Evolutionary conservation across 2,888 invertebrate species (phyloP).

Genomic region (Magallana nippona): DNA sequence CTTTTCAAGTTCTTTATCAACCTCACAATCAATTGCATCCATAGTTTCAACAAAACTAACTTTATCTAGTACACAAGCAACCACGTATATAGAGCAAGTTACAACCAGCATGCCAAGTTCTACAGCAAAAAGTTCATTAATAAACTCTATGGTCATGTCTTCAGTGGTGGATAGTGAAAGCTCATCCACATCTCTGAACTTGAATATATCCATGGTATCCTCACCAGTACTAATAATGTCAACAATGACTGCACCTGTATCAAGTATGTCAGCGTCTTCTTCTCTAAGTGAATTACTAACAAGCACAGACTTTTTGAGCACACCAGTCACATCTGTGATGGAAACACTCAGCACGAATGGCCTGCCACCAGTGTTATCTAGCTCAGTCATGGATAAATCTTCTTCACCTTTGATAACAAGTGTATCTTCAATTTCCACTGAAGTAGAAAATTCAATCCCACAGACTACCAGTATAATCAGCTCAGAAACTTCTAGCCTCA

Average conservation of each 20-base stretch:
- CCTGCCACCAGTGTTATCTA: not conserved
- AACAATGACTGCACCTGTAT: not conserved
- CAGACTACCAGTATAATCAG: not conserved
- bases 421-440: not conserved
- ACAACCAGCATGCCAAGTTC: not conserved
- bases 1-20: conserved; percentile 8
- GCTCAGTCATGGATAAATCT: not conserved
- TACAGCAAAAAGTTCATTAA: not conserved
- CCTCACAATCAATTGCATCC: not conserved
- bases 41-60: conserved; percentile 1
- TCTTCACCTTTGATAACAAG: not conserved
- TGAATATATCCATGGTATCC: not conserved
- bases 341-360: not conserved
- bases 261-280: not conserved
- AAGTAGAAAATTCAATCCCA: not conserved
- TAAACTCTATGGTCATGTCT: not conserved
- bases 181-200: not conserved
- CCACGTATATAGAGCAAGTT: not conserved
- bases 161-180: not conserved
- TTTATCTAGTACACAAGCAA: not conserved
- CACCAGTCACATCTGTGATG: not conserved
- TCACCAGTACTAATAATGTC: conserved; percentile 14
- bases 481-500: not conserved
- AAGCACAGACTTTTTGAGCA: not conserved
- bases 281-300: not conserved